These are phyloP conservation scores for Crax fasciolata DNA, from an alignment of 2,797 vertebrate species.

Conservation along the genomic window DNA sequence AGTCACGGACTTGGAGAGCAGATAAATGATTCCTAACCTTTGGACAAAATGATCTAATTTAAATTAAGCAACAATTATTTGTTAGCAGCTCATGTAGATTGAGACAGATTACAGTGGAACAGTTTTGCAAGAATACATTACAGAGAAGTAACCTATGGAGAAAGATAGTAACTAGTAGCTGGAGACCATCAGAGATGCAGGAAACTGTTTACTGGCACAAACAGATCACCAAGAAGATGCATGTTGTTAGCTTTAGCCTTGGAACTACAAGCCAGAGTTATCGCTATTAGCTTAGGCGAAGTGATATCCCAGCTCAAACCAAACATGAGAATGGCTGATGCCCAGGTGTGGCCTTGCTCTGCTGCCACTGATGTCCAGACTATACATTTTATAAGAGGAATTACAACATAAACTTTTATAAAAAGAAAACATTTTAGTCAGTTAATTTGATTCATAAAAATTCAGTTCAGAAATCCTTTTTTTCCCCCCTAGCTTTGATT, in stretches of 20 bases:
- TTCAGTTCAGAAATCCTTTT: neutral
- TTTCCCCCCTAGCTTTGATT: rapidly evolving
- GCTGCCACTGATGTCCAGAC: neutral
- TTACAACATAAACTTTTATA: neutral
- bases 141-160: neutral
- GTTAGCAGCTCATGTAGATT: neutral
- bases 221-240: neutral
- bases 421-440: neutral
- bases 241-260: neutral
- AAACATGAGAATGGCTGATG: neutral
- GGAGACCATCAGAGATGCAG: neutral
- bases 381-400: neutral
- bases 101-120: neutral
- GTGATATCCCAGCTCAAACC: neutral
- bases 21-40: neutral
- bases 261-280: neutral
- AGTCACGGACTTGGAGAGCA: neutral
- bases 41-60: neutral
- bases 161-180: neutral
- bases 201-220: neutral
- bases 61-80: neutral
- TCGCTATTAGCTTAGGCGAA: neutral
- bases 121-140: neutral
- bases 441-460: neutral
- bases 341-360: neutral